A percentile compares a stretch with the other conserved stretches of the same genome.
Evolutionary conservation across 2,888 invertebrate species (phyloP).

Genomic region (Entomobrya multifasciata): DNA sequence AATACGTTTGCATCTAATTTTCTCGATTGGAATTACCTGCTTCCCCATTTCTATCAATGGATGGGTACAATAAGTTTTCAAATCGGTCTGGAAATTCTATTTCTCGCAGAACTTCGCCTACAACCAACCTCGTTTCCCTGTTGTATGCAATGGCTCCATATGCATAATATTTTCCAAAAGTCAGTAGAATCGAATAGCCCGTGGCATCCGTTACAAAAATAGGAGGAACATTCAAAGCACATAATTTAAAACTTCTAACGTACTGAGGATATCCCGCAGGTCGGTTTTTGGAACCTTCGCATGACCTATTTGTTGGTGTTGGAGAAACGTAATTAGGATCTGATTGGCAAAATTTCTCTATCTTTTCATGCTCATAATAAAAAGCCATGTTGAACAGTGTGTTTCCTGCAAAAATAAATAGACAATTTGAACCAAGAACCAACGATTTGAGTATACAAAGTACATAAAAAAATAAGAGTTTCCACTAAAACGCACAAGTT

Average conservation of each 20-base stretch:
- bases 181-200: slow-evolving; percentile 33
- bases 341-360: slow-evolving; percentile 16
- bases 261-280: background rate
- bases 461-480: too few relatives aligned
- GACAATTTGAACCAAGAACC: too few relatives aligned
- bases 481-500: too few relatives aligned
- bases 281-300: background rate
- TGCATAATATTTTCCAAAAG: slow-evolving; percentile 64
- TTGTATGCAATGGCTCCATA: slow-evolving; percentile 48
- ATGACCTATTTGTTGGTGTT: background rate
- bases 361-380: slow-evolving; percentile 38
- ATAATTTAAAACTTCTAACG: slow-evolving; percentile 30
- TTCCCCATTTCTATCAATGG: slow-evolving; percentile 45
- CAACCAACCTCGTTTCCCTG: slow-evolving; percentile 44
- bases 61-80: slow-evolving; percentile 46
- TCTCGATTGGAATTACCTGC: slow-evolving; percentile 12
- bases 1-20: too few relatives aligned
- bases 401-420: slow-evolving; percentile 20
- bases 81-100: background rate
- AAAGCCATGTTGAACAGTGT: slow-evolving; percentile 63
- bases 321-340: background rate
- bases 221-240: slow-evolving; percentile 53
- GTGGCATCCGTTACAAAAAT: slow-evolving; percentile 32
- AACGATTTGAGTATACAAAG: too few relatives aligned
- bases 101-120: slow-evolving; percentile 42